phyloP scores from a whole-genome alignment of 2,888 invertebrate genomes.

The Venusia cambrica region DNA sequence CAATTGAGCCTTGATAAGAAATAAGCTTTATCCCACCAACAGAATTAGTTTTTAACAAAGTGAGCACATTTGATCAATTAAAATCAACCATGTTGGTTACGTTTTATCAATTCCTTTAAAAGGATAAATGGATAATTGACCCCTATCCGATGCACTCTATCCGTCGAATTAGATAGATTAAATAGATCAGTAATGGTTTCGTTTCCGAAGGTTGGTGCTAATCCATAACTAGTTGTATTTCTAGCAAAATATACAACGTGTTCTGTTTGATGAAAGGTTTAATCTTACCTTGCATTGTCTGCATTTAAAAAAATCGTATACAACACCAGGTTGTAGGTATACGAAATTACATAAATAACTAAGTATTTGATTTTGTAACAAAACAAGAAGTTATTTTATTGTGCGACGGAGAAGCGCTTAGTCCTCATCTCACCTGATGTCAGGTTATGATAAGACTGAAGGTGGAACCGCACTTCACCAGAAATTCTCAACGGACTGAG shows the following conservation, averaged over 20 bases:
- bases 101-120: constrained; percentile 80
- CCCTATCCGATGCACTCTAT: constrained; percentile 70
- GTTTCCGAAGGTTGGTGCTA: constrained; percentile 22
- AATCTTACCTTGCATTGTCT: too few relatives aligned
- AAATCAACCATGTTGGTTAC: constrained; percentile 72
- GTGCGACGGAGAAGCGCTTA: not conserved
- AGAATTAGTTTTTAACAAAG: constrained; percentile 66
- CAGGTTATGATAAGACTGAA: too few relatives aligned
- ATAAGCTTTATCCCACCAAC: constrained; percentile 44
- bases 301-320: too few relatives aligned
- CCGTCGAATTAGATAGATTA: constrained; percentile 73
- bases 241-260: too few relatives aligned
- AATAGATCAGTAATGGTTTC: constrained; percentile 58
- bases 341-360: too few relatives aligned
- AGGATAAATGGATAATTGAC: constrained; percentile 81
- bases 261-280: too few relatives aligned
- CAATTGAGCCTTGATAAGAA: constrained; percentile 40
- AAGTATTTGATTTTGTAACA: too few relatives aligned
- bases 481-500: too few relatives aligned
- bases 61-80: constrained; percentile 71
- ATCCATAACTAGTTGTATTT: too few relatives aligned
- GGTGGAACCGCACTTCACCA: too few relatives aligned
- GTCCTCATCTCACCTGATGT: too few relatives aligned
- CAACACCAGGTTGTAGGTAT: too few relatives aligned
- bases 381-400: not conserved